phyloP scores from a whole-genome alignment of 2,888 invertebrate genomes.

The Acanthosepion pharaonis region DNA sequence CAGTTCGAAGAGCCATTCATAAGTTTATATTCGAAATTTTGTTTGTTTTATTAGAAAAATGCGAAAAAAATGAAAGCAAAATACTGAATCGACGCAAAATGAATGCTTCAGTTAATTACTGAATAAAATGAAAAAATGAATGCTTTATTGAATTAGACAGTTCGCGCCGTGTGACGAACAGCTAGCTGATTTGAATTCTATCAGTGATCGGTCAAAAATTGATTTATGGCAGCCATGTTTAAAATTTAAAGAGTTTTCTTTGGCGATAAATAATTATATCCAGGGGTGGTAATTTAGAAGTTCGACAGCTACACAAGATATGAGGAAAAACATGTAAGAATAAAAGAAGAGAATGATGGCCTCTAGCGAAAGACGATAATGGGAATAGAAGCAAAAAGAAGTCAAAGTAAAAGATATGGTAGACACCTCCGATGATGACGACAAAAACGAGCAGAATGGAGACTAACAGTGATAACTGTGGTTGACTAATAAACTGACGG shows the following conservation, averaged over 20 bases:
- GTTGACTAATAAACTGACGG: too few species aligned
- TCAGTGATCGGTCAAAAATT: neutral
- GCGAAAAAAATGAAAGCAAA: neutral
- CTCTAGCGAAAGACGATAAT: neutral
- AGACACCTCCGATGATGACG: too few species aligned
- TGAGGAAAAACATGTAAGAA: neutral
- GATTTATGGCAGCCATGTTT: slow-evolving; percentile 7
- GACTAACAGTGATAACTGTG: too few species aligned
- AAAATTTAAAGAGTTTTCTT: neutral
- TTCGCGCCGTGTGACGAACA: neutral
- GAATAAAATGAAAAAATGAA: neutral
- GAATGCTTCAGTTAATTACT: neutral
- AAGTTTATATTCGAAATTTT: neutral
- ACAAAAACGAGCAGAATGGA: too few species aligned
- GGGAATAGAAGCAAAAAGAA: neutral
- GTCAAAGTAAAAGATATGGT: neutral
- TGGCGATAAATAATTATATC: neutral
- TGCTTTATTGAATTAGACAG: neutral
- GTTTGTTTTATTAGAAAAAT: neutral
- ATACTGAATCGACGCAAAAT: neutral
- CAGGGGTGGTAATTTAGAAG: neutral
- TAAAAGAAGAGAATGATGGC: neutral
- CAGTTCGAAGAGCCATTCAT: neutral
- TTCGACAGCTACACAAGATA: neutral
- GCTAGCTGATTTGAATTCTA: neutral